Base-by-base conservation (phyloP, 1,140 invertebrate species). In the Calliopsis andreniformis region DNA sequence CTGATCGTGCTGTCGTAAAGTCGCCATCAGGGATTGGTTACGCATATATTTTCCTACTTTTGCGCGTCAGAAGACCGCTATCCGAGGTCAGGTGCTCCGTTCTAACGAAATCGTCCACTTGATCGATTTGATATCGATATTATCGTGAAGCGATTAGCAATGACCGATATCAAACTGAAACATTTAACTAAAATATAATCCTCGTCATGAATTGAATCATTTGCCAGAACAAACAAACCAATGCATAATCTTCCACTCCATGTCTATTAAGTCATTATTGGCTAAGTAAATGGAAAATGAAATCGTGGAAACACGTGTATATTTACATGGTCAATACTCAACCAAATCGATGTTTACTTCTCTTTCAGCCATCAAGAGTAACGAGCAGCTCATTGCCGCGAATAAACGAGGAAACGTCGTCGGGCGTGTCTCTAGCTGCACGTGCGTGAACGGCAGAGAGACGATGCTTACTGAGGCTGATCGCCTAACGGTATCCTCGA, bases 401-500 rank as follows among this genome's bases (percentile, higher is more conserved):
- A 49, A 5, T 25, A 23, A 56, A 64, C 32, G 39, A 63, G 16
- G 7, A 51, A 59, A 53, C 39, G 45, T 28, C 14, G 42, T 18
- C 70, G 64, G 76, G 53, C 12, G 42, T 68, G 56, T 59, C 47
- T 77, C 43, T 35, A 32, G n/a, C 16, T 76, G 35, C 72, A 69
- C 64, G 72, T 76, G 73, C 55, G 32, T 64, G 59, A 77, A 53
- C 66, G 61, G 49, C 47, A 62, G 47, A 43, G 35, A 76, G 76
- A 49, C 56, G 64, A 76, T 55, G 47, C 64, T 61, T 20, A 28
- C 61, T 42, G 53, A 51, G 45, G 71, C 28, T 68, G 61, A 78
- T 78, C 49, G 12, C 42, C 53, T 82, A 82, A 82, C 69, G 55
- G 51, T 72, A 81, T 14, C 23, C 16, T 18, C 51, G 63, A 67